phyloP scores from a whole-genome alignment of 2,113 vertebrate species.

The Mesocricetus auratus region DNA sequence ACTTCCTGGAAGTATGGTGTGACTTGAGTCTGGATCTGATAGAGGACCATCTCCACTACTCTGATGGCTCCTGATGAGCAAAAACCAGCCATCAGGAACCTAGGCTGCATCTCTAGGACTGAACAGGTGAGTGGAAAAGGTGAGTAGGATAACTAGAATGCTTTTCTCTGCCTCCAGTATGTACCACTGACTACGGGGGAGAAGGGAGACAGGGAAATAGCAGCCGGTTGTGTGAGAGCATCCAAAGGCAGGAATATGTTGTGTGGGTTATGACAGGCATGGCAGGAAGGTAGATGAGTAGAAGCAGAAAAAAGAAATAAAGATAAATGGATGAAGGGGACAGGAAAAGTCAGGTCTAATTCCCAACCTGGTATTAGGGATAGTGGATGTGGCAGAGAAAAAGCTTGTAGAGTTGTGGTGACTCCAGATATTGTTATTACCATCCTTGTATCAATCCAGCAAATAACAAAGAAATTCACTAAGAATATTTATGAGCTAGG shows the following conservation, averaged over 20 bases:
- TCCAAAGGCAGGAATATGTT: not conserved
- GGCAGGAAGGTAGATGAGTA: slow-evolving; percentile 27
- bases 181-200: not conserved
- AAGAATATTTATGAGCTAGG: too few relatives aligned
- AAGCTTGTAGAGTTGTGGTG: not conserved
- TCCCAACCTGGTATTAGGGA: not conserved
- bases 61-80: not conserved
- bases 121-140: not conserved
- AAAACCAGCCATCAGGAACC: not conserved
- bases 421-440: not conserved
- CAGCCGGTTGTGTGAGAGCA: not conserved
- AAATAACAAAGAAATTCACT: slow-evolving; percentile 22
- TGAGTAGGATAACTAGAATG: not conserved
- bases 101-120: not conserved
- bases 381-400: not conserved
- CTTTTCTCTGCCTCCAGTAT: not conserved
- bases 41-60: not conserved
- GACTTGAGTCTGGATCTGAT: not conserved
- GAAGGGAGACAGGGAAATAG: slow-evolving; percentile 14
- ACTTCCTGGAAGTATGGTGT: not conserved
- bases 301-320: slow-evolving; percentile 21
- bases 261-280: not conserved
- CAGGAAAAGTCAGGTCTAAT: not conserved
- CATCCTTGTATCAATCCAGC: slow-evolving; percentile 56
- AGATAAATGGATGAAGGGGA: not conserved